phyloP scores from a whole-genome alignment of 1,140 invertebrate species.

The Drosophila nannoptera region DNA sequence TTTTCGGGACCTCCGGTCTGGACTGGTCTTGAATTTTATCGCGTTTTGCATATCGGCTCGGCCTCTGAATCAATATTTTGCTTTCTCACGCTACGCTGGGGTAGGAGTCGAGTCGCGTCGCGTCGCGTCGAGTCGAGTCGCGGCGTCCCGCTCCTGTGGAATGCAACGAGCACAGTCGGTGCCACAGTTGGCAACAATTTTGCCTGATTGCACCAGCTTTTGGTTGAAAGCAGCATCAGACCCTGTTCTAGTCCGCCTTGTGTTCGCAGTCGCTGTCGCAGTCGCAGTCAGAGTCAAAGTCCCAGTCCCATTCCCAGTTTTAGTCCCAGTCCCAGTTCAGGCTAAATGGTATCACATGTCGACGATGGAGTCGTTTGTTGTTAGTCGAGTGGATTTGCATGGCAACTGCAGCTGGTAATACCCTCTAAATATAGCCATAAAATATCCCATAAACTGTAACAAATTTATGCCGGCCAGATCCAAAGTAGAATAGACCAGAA shows the following conservation, averaged over 20 bases:
- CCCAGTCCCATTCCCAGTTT: conserved; percentile 17
- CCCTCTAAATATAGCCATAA: conserved; percentile 8
- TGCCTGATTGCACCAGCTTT: conserved; percentile 61
- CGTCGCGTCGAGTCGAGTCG: conserved; percentile 14
- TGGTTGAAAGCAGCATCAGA: conserved; percentile 26
- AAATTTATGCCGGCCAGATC: not conserved
- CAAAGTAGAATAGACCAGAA: not conserved
- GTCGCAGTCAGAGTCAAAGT: not conserved
- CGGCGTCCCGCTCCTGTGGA: conserved; percentile 51
- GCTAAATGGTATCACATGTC: conserved; percentile 75
- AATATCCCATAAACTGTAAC: not conserved
- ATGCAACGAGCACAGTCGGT: conserved; percentile 48
- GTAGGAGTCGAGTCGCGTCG: conserved; percentile 57
- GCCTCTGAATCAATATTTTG: conserved; percentile 75
- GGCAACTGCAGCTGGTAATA: conserved; percentile 43
- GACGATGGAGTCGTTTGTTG: conserved; percentile 49
- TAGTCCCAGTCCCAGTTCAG: conserved; percentile 38
- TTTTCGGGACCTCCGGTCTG: conserved; percentile 39
- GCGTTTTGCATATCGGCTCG: conserved; percentile 69
- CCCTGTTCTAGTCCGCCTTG: conserved; percentile 18
- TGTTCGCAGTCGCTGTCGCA: conserved; percentile 20
- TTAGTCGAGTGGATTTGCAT: conserved; percentile 69
- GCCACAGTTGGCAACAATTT: conserved; percentile 72
- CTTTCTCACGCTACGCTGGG: conserved; percentile 72
- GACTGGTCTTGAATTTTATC: conserved; percentile 65